Base-by-base conservation (phyloP, 2,113 vertebrate genomes). In the Nannobrachium achirus region DNA sequence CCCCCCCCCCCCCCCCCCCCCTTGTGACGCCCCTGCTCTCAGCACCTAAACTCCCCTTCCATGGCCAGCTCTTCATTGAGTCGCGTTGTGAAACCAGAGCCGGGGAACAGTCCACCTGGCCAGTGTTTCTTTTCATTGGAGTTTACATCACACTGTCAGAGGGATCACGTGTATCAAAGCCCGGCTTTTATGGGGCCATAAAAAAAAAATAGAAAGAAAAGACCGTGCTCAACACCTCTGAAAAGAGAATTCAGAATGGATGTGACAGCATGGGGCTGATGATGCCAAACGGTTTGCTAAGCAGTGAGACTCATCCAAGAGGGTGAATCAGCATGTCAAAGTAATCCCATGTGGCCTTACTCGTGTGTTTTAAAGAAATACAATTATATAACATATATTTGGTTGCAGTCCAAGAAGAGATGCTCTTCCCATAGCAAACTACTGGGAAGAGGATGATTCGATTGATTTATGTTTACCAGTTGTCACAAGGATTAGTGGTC, bases 401-500 rank as follows among this genome's bases (percentile, higher is more conserved):
- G 65, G 45, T 6, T 18, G 10, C 3, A 2, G n/a, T 38, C 67
- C 42, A 61, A 42, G 10, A 20, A 5, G 39, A 56, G 33, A 39
- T 56, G 6, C 10, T 44, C 15, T 44, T 79, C 62, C 51, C 66
- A 69, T 42, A 52, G 49, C 60, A 48, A 55, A 20, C 1, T 20
- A 49, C 64, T 64, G 60, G 42, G 64, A 78, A 64, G 49, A 62
- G 46, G 45, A 40, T 25, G 42, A 40, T 55, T 13, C 1, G 10
- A 56, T 20, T 65, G 69, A 64, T 57, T 75, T 77, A 71, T 82
- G 68, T 76, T 67, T 67, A 64, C 62, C 49, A 71, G 63, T 69
- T 78, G 56, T 58, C 52, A 42, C 5, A 25, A 7, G 68, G 63
- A 70, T 81, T 67, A 67, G 20, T 18, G 60, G 64, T 63, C 20